Percentiles rank a stretch among this genome's conserved stretches.
phyloP scores from a whole-genome alignment of 2,797 vertebrate genomes.

The Prunella strophiata region DNA sequence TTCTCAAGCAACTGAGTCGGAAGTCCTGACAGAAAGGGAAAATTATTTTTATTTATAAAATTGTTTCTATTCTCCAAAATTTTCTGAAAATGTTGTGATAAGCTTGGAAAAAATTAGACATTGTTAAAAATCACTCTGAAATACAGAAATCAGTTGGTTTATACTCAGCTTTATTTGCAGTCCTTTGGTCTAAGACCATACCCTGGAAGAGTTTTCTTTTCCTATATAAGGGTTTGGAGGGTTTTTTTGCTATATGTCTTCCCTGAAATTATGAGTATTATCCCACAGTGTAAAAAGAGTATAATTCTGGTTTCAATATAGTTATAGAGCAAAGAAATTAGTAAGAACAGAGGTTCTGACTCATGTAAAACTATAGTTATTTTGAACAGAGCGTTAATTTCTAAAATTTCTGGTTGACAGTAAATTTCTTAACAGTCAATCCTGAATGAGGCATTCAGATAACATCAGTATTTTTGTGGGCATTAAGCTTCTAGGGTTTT shows the following conservation, averaged over 20 bases:
- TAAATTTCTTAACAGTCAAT: not conserved
- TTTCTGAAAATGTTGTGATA: not conserved
- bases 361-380: not conserved
- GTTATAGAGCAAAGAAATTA: not conserved
- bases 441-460: not conserved
- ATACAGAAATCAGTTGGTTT: not conserved
- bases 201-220: not conserved
- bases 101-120: not conserved
- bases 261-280: not conserved
- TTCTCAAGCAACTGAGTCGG: not conserved
- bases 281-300: not conserved
- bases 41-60: not conserved
- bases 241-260: not conserved
- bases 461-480: accelerated
- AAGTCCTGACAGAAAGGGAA: not conserved
- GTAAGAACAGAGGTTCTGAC: not conserved
- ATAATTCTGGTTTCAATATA: not conserved
- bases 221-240: not conserved
- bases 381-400: not conserved
- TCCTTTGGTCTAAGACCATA: not conserved
- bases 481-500: not conserved
- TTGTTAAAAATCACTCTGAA: not conserved
- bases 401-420: not conserved
- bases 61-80: not conserved
- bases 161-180: not conserved